Conservation (phyloP, 2,113 vertebrate genomes). For the Halichoerus grypus region DNA sequence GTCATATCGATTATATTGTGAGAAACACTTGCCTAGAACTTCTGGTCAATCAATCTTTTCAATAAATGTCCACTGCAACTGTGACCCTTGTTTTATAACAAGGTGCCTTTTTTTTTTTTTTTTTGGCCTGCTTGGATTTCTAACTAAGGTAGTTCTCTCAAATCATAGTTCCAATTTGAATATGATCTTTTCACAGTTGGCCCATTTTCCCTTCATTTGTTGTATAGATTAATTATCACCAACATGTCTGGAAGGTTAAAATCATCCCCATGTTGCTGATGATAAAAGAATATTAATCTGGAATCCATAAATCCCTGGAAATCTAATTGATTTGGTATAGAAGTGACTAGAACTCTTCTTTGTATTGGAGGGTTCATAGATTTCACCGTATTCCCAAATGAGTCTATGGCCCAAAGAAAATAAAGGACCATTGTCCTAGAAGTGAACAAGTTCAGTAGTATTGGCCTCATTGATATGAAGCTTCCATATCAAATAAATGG, state of each 20-base stretch:
- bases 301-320: neutral
- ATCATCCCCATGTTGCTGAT: neutral
- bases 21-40: neutral
- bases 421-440: neutral
- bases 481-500: neutral
- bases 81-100: conserved; percentile 43
- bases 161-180: neutral
- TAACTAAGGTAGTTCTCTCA: neutral
- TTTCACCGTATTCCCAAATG: neutral
- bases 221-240: neutral
- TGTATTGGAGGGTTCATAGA: neutral
- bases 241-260: conserved; percentile 1
- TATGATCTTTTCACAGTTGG: neutral
- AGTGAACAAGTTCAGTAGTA: neutral
- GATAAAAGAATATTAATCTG: conserved; percentile 10
- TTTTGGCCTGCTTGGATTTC: neutral
- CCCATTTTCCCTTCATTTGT: neutral
- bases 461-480: neutral
- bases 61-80: neutral
- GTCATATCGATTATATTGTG: neutral
- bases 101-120: neutral
- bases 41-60: neutral
- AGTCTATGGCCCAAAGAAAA: neutral
- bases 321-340: neutral
- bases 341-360: neutral